Base-by-base conservation (phyloP, 1,140 invertebrate species). In the Holcopasites calliopsidis region DNA sequence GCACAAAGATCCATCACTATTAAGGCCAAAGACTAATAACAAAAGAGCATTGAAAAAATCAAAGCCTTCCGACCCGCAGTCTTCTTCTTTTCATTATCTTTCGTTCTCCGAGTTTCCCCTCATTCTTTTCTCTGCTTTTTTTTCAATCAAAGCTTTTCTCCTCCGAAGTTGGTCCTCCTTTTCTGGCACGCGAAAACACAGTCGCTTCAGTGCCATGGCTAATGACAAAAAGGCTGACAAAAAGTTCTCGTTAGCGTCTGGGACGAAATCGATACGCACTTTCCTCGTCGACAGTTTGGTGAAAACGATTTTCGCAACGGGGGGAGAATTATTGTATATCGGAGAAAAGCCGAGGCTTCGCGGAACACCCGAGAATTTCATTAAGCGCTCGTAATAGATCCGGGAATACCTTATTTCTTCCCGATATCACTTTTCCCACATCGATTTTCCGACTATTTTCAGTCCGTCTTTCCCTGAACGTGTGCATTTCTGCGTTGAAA, bases 361-460 rank as follows among this genome's bases (percentile, higher is more conserved):
- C 3, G 1, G 38, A 33, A 44, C 55, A 44, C 35, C 21, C 28
- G 21, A 44, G 61, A 73, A 66, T 66, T 73, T 73, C 49, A 73
- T 73, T 73, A 66, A 73, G 66, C 16, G 16, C 49, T 42, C 13
- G 49, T 54, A 54, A 65, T 65, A 28, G 50, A 38, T 18, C 28
- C 28, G 6, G 10, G 28, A 65, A 73, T 44, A 42, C 60, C 49
- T 73, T 65, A 65, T 54, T 65, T 65, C 60, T 73, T 73, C 49
- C 23, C 28, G 49, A 44, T 65, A 54, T 3, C 61, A 35, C 49
- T 73, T 44, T n/a, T n/a, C n/a, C n/a, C n/a, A 26, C 28, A 73
- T 65, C 49, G 49, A 73, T 73, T 40, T 23, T 7, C 21, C 57
- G 42, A 50, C 69, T 61, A 71, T 61, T 61, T 40, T 21, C 58